Evolutionary conservation across 2,113 vertebrate genomes (phyloP), one percentile per base, ranked within the genome.

Genomic region (Chaenogobius annularis): DNA sequence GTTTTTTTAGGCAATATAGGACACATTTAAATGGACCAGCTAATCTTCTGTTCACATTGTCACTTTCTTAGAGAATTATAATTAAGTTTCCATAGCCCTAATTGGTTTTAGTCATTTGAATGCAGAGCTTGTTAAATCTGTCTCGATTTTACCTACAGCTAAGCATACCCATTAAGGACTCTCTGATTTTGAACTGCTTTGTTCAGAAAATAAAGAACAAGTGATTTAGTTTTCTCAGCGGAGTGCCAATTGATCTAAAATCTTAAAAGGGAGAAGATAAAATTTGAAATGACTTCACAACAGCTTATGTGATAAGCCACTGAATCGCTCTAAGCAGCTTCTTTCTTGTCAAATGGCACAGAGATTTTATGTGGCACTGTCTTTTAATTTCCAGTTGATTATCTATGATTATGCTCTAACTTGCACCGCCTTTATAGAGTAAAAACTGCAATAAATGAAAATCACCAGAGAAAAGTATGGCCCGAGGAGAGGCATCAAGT

Each of bases 361-460:
- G 50, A 78, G 40, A 80, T 58, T 58, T 70, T 77, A 79, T 74
- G 48, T 85, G 84, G 87, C 82, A 88, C 88, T 90, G 87, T 85
- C 73, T 89, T 89, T 88, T 89, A 85, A 91, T 88, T 88, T 88
- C 75, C 80, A 81, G 67, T 86, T 89, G 80, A 88, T 91, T 91
- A 85, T 83, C 72, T 83, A 77, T 80, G 90, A 85, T 87, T 88
- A 85, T 88, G 84, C 68, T 48, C 81, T 75, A 77, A 88, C 83
- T 81, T 75, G 75, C 64, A 77, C 65, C 78, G 43, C 56, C 70
- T 84, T 87, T 77, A 84, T 77, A 85, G 81, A 85, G 74, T 55
- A 86, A 83, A 40, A 47, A 75, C 71, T 73, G 75, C 83, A 85
- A 81, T 63, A 83, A 89, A 89, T 88, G 82, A 80, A 75, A 87